Conservation (phyloP, 2,888 invertebrate species). For the Antheraea yamamai region DNA sequence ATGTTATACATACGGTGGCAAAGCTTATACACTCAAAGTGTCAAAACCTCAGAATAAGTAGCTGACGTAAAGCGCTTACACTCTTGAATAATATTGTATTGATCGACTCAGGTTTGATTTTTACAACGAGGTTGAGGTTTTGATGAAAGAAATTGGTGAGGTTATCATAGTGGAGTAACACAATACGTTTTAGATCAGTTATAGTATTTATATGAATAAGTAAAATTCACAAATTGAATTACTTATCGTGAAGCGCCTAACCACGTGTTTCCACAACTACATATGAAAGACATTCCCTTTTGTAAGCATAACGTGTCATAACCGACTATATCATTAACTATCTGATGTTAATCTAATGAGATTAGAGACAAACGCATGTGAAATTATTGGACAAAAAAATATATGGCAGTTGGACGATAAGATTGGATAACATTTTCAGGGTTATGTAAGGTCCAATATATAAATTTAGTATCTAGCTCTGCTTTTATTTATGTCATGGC, state of each 20-base stretch:
- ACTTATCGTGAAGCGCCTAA: neutral
- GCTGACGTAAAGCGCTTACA: no score
- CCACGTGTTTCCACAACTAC: neutral
- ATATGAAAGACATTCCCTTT: neutral
- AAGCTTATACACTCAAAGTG: no score
- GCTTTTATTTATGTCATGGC: neutral
- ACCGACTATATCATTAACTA: neutral
- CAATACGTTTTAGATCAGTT: no score
- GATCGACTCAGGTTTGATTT: no score
- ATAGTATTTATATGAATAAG: neutral
- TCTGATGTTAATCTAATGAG: neutral
- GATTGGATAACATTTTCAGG: neutral
- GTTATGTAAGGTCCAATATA: neutral
- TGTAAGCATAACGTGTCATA: no score
- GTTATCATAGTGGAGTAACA: no score
- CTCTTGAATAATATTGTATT: no score
- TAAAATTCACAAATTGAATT: neutral
- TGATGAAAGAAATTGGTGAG: no score
- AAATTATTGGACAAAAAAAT: neutral
- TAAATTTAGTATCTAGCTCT: neutral
- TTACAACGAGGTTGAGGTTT: no score
- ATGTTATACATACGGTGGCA: no score
- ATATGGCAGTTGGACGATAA: neutral
- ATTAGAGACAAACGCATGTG: neutral
- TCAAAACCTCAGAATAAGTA: no score